Base-by-base conservation (phyloP, 2,797 vertebrate species). In the Acrocephalus scirpaceus region DNA sequence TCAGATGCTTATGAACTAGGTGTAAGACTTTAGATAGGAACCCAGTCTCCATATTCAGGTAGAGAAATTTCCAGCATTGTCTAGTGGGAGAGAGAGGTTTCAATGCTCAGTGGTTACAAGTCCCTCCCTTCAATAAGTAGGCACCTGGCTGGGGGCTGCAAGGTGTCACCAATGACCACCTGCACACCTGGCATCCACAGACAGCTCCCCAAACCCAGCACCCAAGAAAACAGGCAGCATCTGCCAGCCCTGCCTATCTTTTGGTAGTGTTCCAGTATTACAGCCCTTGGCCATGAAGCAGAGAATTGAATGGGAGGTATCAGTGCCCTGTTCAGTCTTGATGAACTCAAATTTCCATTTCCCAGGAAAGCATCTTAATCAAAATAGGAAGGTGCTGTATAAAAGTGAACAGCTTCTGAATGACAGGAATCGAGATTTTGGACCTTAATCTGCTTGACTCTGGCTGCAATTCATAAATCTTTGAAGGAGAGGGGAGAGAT, bases 381-480 rank as follows among this genome's bases (percentile, higher is more conserved):
- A 75, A 71, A 88, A 67, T 4, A 80, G 7, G 22, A 47, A 96
- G 92, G 79, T 92, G 90, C 36, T 23, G 1, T 78, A 62, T 81
- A 86, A 84, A 92, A 67, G 83, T 79, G 76, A 92, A 88, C 70
- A 88, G 86, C 70, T 92, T 92, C 94, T 90, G 86, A 86, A 83
- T 79, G 80, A 94, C 58, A 92, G 70, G 66, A 95, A 86, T 86
- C 73, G 67, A 88, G 83, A 88, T 76, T 94, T 45, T 85, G 80
- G 44, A 64, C 56, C 18, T 80, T 93, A 84, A 94, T 90, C 88
- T 90, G 19, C 40, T 38, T 72, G 76, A 30, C 67, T 92, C 19
- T 79, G 60, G 38, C 48, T 0, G 1, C 0, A 3, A 56, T 86
- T 90, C 70, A 76, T 78, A 30, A 51, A 84, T 88, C 79, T 64